A percentile compares a stretch with the other conserved stretches of the same genome.
phyloP scores from a whole-genome alignment of 2,888 invertebrate genomes.

The Luperina testacea region DNA sequence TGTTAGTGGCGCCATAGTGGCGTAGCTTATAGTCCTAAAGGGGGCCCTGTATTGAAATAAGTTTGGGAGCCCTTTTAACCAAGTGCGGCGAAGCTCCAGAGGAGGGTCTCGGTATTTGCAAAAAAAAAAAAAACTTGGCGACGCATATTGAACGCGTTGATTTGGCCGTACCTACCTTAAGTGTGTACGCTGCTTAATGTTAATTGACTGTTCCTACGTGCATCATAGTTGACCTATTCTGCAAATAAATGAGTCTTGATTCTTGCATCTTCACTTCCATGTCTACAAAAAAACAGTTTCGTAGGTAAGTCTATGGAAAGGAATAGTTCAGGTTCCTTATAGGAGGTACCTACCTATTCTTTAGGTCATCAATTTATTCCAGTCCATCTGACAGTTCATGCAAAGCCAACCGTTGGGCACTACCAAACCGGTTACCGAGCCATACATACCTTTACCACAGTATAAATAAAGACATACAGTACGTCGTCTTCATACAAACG shows the following conservation, averaged over 20 bases:
- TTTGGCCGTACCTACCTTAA: not conserved
- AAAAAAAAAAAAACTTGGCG: not conserved
- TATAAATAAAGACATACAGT: too few relatives aligned
- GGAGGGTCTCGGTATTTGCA: not conserved
- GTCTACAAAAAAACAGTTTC: too few relatives aligned
- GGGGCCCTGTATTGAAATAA: not conserved
- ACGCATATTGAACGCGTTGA: not conserved
- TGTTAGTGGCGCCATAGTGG: not conserved
- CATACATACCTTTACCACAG: slow-evolving; percentile 25
- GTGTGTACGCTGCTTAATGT: not conserved
- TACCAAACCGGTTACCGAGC: slow-evolving; percentile 2
- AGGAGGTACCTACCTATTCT: not conserved
- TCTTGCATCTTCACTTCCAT: not conserved
- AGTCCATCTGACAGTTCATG: not conserved
- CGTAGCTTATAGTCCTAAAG: not conserved
- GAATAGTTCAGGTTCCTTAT: not conserved
- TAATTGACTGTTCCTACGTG: not conserved
- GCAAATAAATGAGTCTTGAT: not conserved
- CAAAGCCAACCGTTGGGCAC: not conserved
- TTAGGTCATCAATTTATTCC: not conserved
- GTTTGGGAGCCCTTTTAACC: not conserved
- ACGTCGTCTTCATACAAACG: too few relatives aligned
- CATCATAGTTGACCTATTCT: too few relatives aligned
- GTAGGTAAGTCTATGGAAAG: not conserved
- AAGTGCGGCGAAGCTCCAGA: not conserved